Percentiles rank a stretch among this genome's conserved stretches.
Conservation (phyloP, 2,888 invertebrate genomes). For the Diarsia dahlii region DNA sequence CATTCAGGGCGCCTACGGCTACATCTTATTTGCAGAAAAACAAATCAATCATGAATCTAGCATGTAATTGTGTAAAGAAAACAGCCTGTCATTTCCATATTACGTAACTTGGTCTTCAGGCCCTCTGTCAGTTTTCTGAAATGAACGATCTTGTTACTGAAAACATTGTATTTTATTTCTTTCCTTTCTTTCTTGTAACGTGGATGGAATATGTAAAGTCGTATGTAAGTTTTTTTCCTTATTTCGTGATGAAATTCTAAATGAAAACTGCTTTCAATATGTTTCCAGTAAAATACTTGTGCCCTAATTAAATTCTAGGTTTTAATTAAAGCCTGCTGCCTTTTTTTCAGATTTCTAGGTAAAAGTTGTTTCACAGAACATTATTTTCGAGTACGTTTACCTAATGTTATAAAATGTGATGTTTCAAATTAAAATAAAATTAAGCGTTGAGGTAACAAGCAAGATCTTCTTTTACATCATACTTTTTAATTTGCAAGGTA, state of each 20-base stretch:
- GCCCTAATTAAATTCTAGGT: slow-evolving; percentile 17
- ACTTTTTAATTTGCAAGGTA: background rate
- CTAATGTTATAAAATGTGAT: background rate
- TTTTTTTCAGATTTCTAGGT: background rate
- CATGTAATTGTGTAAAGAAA: slow-evolving; percentile 26
- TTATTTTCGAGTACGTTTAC: background rate
- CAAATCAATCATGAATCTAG: slow-evolving; percentile 23
- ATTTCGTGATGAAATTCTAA: background rate
- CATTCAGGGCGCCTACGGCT: background rate
- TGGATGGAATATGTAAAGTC: slow-evolving; percentile 33
- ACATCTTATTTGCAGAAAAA: slow-evolving; percentile 16
- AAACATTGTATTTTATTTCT: slow-evolving; percentile 29
- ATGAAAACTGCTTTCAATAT: slow-evolving; percentile 30
- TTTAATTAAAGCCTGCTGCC: background rate
- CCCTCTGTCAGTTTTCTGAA: slow-evolving; percentile 6
- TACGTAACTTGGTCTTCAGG: slow-evolving; percentile 23
- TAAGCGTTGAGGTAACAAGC: background rate
- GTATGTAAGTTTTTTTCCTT: slow-evolving; percentile 4
- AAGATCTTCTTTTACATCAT: background rate
- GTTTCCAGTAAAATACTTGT: background rate
- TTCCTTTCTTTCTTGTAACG: slow-evolving; percentile 16
- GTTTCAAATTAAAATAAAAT: background rate
- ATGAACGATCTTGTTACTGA: slow-evolving; percentile 22
- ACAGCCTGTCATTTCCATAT: slow-evolving; percentile 12
- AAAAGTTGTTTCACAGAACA: background rate